Evolutionary conservation across 2,797 vertebrate genomes (phyloP).

Genomic region (Etheostoma nigrum): DNA sequence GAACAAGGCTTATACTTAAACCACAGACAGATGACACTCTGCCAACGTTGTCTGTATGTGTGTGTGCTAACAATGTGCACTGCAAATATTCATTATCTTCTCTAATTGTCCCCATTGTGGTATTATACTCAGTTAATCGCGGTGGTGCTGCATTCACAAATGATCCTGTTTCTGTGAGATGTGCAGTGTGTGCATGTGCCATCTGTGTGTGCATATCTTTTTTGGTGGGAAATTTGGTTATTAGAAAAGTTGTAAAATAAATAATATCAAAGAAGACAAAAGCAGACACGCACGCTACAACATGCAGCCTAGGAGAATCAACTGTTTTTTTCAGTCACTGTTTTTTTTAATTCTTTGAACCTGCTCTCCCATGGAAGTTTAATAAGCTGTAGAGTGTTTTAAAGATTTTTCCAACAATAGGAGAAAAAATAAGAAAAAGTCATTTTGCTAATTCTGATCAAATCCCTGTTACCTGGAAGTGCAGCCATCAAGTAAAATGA

Average conservation of each 20-base stretch:
- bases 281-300: not conserved
- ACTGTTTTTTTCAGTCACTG: conserved; percentile 11
- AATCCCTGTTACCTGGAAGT: conserved; percentile 10
- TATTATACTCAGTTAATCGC: conserved; percentile 6
- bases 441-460: conserved; percentile 9
- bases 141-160: conserved; percentile 2
- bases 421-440: conserved; percentile 5
- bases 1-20: conserved; percentile 49
- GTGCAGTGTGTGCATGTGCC: not conserved
- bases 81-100: conserved; percentile 56
- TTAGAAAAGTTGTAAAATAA: conserved; percentile 14
- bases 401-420: conserved; percentile 16
- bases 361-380: conserved; percentile 17
- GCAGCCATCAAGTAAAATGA: conserved; percentile 10
- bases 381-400: conserved; percentile 19
- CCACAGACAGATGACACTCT: conserved; percentile 33
- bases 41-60: not conserved
- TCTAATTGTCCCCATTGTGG: conserved; percentile 33
- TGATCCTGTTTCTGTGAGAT: conserved; percentile 13
- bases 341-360: conserved; percentile 21
- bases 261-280: not conserved
- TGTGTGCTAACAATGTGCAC: conserved; percentile 13
- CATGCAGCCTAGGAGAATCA: conserved; percentile 1
- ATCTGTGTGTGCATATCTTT: not conserved
- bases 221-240: not conserved